Conservation (phyloP, 2,113 vertebrate genomes). For the Toxotes jaculatrix region DNA sequence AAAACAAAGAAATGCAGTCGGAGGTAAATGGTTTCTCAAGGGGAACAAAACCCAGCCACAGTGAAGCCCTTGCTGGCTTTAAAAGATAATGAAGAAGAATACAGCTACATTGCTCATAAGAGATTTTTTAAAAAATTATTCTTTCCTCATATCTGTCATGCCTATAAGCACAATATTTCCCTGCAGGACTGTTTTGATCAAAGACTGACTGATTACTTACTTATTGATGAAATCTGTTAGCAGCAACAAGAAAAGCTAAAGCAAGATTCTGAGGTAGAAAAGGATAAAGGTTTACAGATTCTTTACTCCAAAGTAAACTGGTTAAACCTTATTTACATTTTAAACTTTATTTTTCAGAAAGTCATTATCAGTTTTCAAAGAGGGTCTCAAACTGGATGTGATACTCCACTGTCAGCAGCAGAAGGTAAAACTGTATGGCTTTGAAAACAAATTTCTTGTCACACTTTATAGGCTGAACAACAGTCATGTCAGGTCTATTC, state of each 20-base stretch:
- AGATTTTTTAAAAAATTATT: background rate
- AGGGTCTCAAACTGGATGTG: background rate
- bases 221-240: background rate
- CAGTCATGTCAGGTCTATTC: background rate
- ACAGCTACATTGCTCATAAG: background rate
- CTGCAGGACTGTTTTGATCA: background rate
- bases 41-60: constrained; percentile 29
- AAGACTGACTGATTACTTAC: background rate
- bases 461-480: background rate
- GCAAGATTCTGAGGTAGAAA: background rate
- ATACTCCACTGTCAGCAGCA: background rate
- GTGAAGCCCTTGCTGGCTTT: constrained; percentile 29
- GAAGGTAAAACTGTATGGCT: background rate
- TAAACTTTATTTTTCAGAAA: background rate
- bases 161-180: background rate
- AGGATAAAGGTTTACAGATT: background rate
- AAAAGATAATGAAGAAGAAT: constrained; percentile 46
- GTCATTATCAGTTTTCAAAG: background rate
- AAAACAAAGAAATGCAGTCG: constrained; percentile 18
- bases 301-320: background rate
- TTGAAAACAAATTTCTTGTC: background rate
- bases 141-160: background rate
- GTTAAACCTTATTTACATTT: background rate
- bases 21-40: constrained; percentile 44
- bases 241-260: background rate